Evolutionary conservation across 2,888 invertebrate species (phyloP).

Genomic region (Gonocerus acuteangulatus): DNA sequence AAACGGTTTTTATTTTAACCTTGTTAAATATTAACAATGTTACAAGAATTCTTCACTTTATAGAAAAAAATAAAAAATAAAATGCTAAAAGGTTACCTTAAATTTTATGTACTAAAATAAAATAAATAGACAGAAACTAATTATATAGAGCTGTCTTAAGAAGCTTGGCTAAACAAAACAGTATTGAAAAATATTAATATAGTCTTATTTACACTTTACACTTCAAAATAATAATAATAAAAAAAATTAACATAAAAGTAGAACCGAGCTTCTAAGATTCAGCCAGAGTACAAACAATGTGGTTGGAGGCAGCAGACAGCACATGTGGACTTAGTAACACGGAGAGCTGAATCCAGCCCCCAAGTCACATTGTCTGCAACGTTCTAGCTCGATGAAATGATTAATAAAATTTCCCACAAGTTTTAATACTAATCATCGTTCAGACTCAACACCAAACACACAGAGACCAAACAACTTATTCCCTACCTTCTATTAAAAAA

Average conservation of each 20-base stretch:
- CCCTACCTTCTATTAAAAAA: constrained; percentile 15
- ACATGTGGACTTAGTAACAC: constrained; percentile 29
- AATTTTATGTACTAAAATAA: not conserved
- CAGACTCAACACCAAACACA: not conserved
- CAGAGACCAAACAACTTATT: not conserved
- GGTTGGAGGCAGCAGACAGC: constrained; percentile 58
- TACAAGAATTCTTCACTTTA: not conserved
- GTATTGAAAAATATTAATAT: not conserved
- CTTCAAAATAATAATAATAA: not conserved
- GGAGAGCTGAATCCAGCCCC: constrained; percentile 35
- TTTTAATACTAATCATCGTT: no score
- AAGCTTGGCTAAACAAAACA: constrained; percentile 18
- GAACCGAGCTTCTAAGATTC: constrained; percentile 24
- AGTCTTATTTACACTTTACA: no score
- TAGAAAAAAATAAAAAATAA: not conserved
- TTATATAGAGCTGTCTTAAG: constrained; percentile 22
- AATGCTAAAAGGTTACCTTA: not conserved
- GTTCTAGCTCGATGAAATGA: constrained; percentile 17
- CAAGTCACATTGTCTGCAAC: constrained; percentile 39
- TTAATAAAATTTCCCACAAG: constrained; percentile 6
- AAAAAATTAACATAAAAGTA: not conserved
- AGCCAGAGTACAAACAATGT: constrained; percentile 74
- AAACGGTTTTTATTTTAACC: no score
- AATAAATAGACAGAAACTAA: not conserved
- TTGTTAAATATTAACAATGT: not conserved